These are phyloP conservation scores for Empidonax alnorum DNA, from an alignment of 2,113 vertebrate species.

Conservation along the genomic window DNA sequence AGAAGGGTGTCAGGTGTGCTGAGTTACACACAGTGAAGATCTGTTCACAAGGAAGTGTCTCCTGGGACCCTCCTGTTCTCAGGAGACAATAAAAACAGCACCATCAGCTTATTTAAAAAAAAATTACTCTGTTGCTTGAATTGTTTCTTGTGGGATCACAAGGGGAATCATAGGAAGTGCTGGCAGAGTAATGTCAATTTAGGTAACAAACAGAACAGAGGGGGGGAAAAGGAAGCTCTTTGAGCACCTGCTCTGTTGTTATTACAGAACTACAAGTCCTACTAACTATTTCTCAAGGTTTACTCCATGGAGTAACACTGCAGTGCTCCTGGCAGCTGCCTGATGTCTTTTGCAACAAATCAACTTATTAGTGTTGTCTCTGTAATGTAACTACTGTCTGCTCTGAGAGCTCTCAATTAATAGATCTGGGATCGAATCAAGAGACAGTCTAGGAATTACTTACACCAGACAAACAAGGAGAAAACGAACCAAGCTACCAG, in stretches of 20 bases:
- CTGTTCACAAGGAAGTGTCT: neutral
- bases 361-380: neutral
- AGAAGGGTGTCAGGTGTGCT: neutral
- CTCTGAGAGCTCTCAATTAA: neutral
- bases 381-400: neutral
- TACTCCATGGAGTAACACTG: neutral
- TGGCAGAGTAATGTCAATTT: neutral
- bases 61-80: neutral
- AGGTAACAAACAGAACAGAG: neutral
- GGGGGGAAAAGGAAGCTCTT: neutral
- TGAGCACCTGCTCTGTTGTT: neutral
- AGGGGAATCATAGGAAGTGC: neutral
- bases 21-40: neutral
- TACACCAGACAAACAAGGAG: neutral
- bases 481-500: neutral
- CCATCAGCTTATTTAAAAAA: neutral
- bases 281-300: neutral
- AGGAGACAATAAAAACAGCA: neutral
- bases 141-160: neutral
- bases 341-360: neutral
- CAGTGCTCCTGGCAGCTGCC: neutral
- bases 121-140: neutral
- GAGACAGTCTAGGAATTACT: neutral
- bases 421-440: neutral
- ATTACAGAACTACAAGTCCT: neutral